A percentile compares a stretch with the other conserved stretches of the same genome.
Evolutionary conservation across 2,113 vertebrate species (phyloP).

Genomic region (Baryphthengus martii): DNA sequence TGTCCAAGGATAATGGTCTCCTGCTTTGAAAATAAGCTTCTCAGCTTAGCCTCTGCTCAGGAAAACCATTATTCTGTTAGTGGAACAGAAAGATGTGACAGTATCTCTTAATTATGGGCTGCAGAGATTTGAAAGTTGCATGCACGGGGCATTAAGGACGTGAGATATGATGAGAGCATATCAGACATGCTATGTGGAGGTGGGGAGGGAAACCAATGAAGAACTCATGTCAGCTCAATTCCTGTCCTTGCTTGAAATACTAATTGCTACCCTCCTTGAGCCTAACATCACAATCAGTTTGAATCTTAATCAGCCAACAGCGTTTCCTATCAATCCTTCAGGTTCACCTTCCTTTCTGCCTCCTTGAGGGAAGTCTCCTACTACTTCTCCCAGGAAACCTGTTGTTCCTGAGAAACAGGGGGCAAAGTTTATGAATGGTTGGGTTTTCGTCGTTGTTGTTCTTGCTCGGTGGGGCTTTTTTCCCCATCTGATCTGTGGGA

Average conservation of each 20-base stretch:
- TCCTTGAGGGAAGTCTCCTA: background rate
- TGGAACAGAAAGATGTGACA: background rate
- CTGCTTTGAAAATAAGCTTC: background rate
- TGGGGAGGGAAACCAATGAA: background rate
- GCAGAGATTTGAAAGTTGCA: constrained; percentile 20
- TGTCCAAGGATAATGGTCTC: constrained; percentile 36
- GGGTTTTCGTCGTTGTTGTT: background rate
- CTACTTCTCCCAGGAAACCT: background rate
- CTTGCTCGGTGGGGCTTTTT: background rate
- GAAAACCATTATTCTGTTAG: constrained; percentile 36
- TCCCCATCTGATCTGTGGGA: background rate
- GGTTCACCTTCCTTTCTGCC: constrained; percentile 29
- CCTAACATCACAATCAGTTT: background rate
- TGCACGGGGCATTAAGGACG: constrained; percentile 4
- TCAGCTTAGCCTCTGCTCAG: constrained; percentile 22
- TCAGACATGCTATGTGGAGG: constrained; percentile 54
- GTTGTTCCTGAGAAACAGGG: background rate
- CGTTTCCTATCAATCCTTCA: background rate
- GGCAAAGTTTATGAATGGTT: background rate
- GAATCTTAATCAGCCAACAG: constrained; percentile 7
- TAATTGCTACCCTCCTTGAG: background rate
- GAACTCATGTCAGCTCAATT: constrained; percentile 17
- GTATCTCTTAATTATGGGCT: constrained; percentile 43
- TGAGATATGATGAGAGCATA: constrained; percentile 25
- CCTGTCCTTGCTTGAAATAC: background rate